Evolutionary conservation across 1,140 invertebrate species (phyloP).

Genomic region (Cyclargus thomasi): DNA sequence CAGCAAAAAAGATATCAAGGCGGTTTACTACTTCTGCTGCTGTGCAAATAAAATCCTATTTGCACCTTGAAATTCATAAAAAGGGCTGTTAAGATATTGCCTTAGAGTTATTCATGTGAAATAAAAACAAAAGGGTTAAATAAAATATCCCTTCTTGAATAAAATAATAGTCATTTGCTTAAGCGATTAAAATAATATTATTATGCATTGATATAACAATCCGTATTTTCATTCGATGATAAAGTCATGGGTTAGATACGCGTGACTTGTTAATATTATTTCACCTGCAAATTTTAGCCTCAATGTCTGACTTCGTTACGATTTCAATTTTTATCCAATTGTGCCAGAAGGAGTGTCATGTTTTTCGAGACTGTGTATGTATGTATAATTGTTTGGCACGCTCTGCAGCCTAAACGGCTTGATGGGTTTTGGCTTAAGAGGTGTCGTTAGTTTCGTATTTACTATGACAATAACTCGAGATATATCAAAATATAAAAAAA

Average conservation of each 20-base stretch:
- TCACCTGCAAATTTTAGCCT: neutral
- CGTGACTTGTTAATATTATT: neutral
- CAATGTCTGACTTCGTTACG: too few species aligned
- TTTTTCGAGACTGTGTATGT: too few species aligned
- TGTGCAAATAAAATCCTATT: neutral
- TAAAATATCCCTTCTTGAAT: constrained; percentile 8
- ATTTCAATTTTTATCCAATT: too few species aligned
- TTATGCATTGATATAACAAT: neutral
- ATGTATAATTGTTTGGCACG: too few species aligned
- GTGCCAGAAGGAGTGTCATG: too few species aligned
- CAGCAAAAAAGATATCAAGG: too few species aligned
- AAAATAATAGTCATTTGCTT: constrained; percentile 14
- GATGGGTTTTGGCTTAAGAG: too few species aligned
- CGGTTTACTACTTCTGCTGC: neutral
- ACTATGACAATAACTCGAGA: too few species aligned
- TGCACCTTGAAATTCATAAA: constrained; percentile 11
- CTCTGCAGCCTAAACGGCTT: too few species aligned
- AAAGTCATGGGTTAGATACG: neutral
- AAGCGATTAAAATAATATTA: constrained; percentile 11
- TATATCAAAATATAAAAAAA: too few species aligned
- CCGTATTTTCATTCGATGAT: neutral
- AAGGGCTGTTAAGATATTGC: constrained; percentile 3
- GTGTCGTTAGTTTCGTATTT: too few species aligned
- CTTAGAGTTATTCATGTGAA: neutral
- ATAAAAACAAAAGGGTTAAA: constrained; percentile 10